A percentile compares a stretch with the other conserved stretches of the same genome.
Conservation (phyloP, 2,113 vertebrate genomes). For the Bos indicus region DNA sequence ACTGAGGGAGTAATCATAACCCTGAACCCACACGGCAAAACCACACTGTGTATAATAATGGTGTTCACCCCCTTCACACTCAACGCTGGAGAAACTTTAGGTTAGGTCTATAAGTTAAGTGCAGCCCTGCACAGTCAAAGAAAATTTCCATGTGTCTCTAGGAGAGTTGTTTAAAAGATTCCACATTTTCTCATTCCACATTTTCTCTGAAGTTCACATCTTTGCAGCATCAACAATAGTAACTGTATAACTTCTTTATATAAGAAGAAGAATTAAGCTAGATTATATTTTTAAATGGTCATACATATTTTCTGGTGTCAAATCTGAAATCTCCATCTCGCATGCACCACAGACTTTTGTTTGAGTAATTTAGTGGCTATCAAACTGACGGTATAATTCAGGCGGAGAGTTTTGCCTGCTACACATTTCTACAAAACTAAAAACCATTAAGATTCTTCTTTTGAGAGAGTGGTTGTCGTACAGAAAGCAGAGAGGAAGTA, state of each 20-base stretch:
- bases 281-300: background rate
- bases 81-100: background rate
- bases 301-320: background rate
- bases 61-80: background rate
- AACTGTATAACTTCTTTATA: background rate
- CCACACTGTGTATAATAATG: background rate
- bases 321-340: background rate
- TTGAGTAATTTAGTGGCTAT: background rate
- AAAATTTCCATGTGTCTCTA: background rate
- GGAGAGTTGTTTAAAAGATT: background rate
- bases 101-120: background rate
- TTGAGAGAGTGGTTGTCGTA: background rate
- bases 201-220: background rate
- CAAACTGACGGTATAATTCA: background rate
- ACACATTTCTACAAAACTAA: background rate
- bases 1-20: constrained; percentile 31
- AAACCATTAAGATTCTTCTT: background rate
- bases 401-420: background rate
- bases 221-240: background rate
- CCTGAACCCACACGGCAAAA: constrained; percentile 51
- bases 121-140: background rate
- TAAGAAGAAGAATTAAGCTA: background rate
- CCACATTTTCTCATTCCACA: background rate
- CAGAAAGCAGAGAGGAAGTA: background rate
- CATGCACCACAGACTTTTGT: background rate